Evolutionary conservation across 2,797 vertebrate genomes (phyloP).

Genomic region (Furcifer pardalis): DNA sequence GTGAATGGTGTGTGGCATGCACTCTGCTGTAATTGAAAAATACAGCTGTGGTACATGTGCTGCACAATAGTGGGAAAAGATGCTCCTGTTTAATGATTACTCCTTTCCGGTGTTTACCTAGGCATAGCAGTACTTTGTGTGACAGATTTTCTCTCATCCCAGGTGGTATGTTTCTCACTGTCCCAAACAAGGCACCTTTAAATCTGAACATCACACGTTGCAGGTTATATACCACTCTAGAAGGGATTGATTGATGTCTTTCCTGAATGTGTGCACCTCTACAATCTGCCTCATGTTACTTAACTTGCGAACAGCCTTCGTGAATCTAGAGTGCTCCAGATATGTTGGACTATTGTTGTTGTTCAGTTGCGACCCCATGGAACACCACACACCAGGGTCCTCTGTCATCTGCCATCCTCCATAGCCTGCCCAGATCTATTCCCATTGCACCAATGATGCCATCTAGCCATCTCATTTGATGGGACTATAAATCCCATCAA

Average conservation of each 20-base stretch:
- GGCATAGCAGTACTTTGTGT: slow-evolving; percentile 61
- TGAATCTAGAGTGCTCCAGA: background rate
- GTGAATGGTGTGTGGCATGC: slow-evolving; percentile 5
- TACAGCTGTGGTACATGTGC: slow-evolving; percentile 46
- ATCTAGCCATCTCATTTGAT: no score
- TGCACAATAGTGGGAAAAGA: slow-evolving; percentile 47
- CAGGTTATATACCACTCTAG: background rate
- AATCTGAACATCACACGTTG: slow-evolving; percentile 41
- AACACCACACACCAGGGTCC: no score
- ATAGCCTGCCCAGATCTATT: no score
- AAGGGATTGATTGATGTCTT: no score
- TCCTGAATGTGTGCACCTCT: background rate
- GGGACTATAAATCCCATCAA: background rate
- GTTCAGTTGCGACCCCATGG: no score
- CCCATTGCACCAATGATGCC: no score
- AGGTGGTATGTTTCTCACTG: slow-evolving; percentile 79
- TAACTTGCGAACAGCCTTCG: background rate
- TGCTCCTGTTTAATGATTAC: slow-evolving; percentile 77
- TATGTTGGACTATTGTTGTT: no score
- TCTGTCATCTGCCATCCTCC: no score
- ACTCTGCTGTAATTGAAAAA: slow-evolving; percentile 37
- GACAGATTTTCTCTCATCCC: slow-evolving; percentile 73
- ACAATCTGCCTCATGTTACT: background rate
- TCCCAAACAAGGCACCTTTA: slow-evolving; percentile 64
- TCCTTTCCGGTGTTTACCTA: slow-evolving; percentile 76